Percentiles rank a stretch among this genome's conserved stretches.
These are phyloP conservation scores for Xenopus borealis DNA, from an alignment of 2,113 vertebrate genomes.

Conservation along the genomic window DNA sequence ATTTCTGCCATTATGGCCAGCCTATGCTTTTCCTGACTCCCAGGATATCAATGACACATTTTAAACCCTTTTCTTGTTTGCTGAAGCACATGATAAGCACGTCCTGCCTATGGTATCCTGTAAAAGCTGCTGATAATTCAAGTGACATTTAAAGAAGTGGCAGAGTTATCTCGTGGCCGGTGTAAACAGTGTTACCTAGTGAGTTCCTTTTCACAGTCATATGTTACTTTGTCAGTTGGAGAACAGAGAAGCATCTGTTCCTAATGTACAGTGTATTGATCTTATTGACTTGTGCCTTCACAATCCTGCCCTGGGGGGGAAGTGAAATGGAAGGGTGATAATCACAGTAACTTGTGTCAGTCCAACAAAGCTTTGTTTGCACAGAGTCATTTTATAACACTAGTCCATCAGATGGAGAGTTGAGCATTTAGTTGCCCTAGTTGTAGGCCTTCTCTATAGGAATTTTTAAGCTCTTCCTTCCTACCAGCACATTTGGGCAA, in stretches of 20 bases:
- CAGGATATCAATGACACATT: constrained; percentile 49
- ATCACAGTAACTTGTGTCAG: constrained; percentile 31
- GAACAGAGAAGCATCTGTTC: constrained; percentile 74
- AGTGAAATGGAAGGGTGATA: constrained; percentile 17
- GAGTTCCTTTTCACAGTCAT: constrained; percentile 74
- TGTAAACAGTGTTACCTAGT: constrained; percentile 80
- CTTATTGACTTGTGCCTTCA: constrained; percentile 49
- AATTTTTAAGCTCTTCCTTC: not conserved
- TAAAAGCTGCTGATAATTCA: constrained; percentile 85
- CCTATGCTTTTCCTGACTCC: not conserved
- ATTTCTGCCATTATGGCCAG: no score
- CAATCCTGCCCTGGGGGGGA: constrained; percentile 27
- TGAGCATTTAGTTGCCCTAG: no score
- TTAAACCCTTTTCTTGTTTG: constrained; percentile 66
- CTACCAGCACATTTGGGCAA: no score
- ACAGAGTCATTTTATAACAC: no score
- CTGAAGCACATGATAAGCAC: constrained; percentile 70
- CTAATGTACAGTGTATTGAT: constrained; percentile 66
- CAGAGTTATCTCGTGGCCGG: constrained; percentile 79
- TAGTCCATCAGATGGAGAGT: no score
- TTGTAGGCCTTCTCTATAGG: not conserved
- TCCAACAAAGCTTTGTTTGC: constrained; percentile 32
- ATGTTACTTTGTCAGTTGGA: constrained; percentile 81
- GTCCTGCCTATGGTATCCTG: constrained; percentile 68
- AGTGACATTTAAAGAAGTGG: constrained; percentile 81